These are phyloP conservation scores for Epinephelus cyanopodus DNA, from an alignment of 2,113 vertebrate species.

Conservation along the genomic window DNA sequence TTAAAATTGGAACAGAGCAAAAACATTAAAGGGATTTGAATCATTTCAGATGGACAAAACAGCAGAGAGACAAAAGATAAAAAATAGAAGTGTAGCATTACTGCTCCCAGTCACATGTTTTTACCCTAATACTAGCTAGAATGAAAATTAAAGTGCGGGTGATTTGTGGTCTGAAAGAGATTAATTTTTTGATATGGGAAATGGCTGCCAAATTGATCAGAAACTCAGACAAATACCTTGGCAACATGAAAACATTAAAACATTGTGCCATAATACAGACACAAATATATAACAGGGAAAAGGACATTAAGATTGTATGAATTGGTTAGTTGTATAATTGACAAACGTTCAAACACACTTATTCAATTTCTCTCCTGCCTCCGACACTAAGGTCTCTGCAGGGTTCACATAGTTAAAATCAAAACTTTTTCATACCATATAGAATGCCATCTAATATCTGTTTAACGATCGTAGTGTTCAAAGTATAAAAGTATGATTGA, in stretches of 20 bases:
- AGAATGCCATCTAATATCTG: not conserved
- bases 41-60: conserved; percentile 38
- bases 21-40: conserved; percentile 52
- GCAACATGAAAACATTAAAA: conserved; percentile 3
- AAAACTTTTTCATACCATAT: not conserved
- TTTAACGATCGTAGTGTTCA: not conserved
- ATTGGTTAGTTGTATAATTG: not conserved
- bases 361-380: too few relatives aligned
- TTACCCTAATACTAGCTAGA: conserved; percentile 13
- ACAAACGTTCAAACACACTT: not conserved
- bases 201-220: conserved; percentile 40
- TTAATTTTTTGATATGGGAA: conserved; percentile 45
- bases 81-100: not conserved
- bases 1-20: conserved; percentile 36
- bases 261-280: not conserved
- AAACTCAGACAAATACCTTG: not conserved
- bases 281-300: not conserved
- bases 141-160: conserved; percentile 54
- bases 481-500: not conserved
- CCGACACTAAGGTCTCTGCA: not conserved
- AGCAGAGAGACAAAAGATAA: conserved; percentile 24
- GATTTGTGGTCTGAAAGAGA: conserved; percentile 40
- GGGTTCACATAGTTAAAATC: not conserved
- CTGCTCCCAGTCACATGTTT: conserved; percentile 41
- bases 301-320: not conserved